Evolutionary conservation across 2,113 vertebrate genomes (phyloP).

Genomic region (Enhydra lutris): DNA sequence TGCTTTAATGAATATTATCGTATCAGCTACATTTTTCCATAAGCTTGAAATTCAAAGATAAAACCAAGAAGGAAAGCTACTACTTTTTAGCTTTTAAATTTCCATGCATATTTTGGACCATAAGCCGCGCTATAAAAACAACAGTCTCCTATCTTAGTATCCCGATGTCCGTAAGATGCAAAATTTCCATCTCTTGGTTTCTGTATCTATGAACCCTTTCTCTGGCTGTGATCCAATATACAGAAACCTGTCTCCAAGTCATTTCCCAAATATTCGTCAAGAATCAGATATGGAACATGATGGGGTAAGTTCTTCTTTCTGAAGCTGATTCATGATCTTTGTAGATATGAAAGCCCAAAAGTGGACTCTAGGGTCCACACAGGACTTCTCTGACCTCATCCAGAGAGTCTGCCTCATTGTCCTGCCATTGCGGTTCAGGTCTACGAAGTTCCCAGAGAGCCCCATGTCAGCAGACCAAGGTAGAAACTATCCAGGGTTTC

Average conservation of each 20-base stretch:
- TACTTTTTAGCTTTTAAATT: conserved; percentile 31
- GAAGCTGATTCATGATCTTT: conserved; percentile 22
- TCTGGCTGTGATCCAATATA: neutral
- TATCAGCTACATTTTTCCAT: neutral
- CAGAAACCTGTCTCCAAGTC: neutral
- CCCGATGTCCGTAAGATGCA: neutral
- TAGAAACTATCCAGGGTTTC: conserved; percentile 15
- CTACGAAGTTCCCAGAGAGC: neutral
- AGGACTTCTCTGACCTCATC: neutral
- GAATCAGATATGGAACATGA: neutral
- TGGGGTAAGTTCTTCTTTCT: neutral
- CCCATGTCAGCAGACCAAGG: neutral
- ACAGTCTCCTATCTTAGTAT: neutral
- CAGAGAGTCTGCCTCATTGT: neutral
- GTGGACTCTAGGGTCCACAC: neutral
- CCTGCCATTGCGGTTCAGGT: neutral
- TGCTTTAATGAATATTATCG: neutral
- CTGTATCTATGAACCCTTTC: neutral
- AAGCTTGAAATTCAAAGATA: neutral
- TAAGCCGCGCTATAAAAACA: neutral
- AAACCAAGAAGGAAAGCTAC: conserved; percentile 3
- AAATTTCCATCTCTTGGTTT: neutral
- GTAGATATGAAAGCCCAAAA: neutral
- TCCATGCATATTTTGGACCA: conserved; percentile 1
- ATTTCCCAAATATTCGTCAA: neutral